A percentile compares a stretch with the other conserved stretches of the same genome.
These are phyloP conservation scores for Dasyprocta punctata DNA, from an alignment of 2,113 vertebrate genomes.

Conservation along the genomic window DNA sequence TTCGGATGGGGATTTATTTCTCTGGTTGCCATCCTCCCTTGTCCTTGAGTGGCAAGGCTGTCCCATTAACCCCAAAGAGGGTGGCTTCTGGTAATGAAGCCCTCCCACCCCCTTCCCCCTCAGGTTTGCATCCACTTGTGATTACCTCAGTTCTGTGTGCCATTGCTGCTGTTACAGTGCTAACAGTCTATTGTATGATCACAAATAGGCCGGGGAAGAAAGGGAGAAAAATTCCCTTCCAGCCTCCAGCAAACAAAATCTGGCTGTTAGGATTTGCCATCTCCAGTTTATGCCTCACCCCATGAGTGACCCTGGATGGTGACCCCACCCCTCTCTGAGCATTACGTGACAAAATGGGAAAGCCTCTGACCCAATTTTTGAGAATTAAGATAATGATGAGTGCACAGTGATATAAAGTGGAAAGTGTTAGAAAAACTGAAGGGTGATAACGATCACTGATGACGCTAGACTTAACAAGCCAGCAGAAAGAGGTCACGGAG, in stretches of 20 bases:
- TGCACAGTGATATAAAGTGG: background rate
- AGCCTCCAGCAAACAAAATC: background rate
- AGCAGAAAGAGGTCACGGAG: background rate
- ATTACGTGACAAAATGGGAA: background rate
- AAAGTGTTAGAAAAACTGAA: conserved; percentile 9
- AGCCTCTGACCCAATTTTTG: conserved; percentile 21
- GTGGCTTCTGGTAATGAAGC: background rate
- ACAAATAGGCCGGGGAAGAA: background rate
- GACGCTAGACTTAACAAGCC: background rate
- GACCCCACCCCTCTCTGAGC: background rate
- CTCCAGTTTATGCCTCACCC: background rate
- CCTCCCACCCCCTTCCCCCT: background rate
- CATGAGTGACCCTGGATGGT: background rate
- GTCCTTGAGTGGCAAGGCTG: conserved; percentile 27
- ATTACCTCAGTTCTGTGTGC: background rate
- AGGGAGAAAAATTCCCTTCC: background rate
- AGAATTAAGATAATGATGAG: conserved; percentile 7
- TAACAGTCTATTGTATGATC: background rate
- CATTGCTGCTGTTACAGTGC: background rate
- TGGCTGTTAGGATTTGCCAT: background rate
- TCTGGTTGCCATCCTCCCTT: conserved; percentile 31
- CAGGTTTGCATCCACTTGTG: background rate
- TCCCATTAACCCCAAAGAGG: background rate
- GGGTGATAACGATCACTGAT: background rate
- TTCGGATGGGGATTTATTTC: conserved; percentile 57